Conservation (phyloP, 1,140 invertebrate species). For the Aphaenogaster rudis region DNA sequence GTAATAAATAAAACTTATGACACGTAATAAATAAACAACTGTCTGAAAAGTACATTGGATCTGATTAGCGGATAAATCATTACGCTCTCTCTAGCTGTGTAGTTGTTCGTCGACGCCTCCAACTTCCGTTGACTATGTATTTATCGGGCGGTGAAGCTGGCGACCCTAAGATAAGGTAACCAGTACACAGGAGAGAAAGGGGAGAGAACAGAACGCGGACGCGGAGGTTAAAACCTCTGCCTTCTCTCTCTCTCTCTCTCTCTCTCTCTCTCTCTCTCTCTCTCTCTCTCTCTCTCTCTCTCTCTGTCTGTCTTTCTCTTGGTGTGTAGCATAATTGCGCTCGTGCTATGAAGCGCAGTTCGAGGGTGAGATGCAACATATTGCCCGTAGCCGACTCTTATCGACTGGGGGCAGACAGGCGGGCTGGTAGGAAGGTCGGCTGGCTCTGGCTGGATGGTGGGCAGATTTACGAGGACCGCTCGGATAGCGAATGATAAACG, state of each 20-base stretch:
- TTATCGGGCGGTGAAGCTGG: slow-evolving; percentile 51
- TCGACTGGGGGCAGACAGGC: slow-evolving; percentile 85
- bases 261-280: neutral
- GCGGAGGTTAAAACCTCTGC: slow-evolving; percentile 49
- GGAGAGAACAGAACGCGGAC: slow-evolving; percentile 16
- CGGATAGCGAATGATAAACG: slow-evolving; percentile 87
- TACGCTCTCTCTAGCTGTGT: neutral
- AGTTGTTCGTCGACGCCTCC: neutral
- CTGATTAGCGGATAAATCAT: slow-evolving; percentile 19
- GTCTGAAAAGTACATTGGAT: neutral
- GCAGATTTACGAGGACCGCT: slow-evolving; percentile 86
- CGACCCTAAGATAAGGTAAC: slow-evolving; percentile 53
- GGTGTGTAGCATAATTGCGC: slow-evolving; percentile 70
- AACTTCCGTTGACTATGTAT: slow-evolving; percentile 37
- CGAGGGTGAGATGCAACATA: slow-evolving; percentile 82
- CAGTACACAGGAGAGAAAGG: neutral
- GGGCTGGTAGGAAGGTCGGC: slow-evolving; percentile 81
- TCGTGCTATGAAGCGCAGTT: slow-evolving; percentile 70
- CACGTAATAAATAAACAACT: neutral
- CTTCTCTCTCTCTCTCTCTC: neutral
- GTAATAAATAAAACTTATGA: neutral
- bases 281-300: neutral
- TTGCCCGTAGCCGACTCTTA: slow-evolving; percentile 83
- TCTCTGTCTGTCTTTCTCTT: neutral
- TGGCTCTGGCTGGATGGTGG: slow-evolving; percentile 80